Conservation (phyloP, 2,888 invertebrate species). For the Drosophila falleni region DNA sequence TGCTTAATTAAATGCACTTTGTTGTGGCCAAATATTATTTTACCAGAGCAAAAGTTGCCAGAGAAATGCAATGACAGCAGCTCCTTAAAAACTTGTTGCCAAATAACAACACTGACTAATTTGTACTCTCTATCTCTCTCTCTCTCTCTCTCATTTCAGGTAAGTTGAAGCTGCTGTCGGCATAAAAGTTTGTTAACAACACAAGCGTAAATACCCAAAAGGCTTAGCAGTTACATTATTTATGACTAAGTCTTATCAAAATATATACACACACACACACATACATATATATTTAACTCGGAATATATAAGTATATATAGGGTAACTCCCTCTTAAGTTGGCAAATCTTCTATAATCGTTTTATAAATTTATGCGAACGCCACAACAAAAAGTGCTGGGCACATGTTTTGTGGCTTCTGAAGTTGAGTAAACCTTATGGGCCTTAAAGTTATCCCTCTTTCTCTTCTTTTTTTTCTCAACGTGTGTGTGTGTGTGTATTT, state of each 20-base stretch:
- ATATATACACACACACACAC: conserved; percentile 40
- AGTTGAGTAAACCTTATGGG: conserved; percentile 53
- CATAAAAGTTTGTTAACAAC: conserved; percentile 70
- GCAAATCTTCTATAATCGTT: conserved; percentile 77
- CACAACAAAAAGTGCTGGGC: conserved; percentile 55
- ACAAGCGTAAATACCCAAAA: conserved; percentile 79
- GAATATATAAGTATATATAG: conserved; percentile 21
- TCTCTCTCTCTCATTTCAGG: conserved; percentile 52
- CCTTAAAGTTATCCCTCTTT: conserved; percentile 40
- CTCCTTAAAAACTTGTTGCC: conserved; percentile 48
- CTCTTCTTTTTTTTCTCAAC: neutral
- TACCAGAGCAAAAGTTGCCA: conserved; percentile 38
- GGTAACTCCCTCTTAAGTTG: conserved; percentile 19
- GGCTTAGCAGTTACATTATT: conserved; percentile 76
- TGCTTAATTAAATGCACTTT: conserved; percentile 77
- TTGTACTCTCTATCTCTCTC: conserved; percentile 24
- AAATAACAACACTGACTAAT: conserved; percentile 59
- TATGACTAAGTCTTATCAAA: conserved; percentile 69
- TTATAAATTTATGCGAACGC: conserved; percentile 75
- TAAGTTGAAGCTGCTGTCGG: conserved; percentile 46
- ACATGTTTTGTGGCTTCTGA: conserved; percentile 65
- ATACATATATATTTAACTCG: conserved; percentile 22
- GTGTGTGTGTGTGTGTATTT: conserved; percentile 2
- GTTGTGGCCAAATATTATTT: conserved; percentile 77
- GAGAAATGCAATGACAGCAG: conserved; percentile 38